A percentile compares a stretch with the other conserved stretches of the same genome.
phyloP scores from a whole-genome alignment of 2,888 invertebrate genomes.

The Argyresthia albistria region DNA sequence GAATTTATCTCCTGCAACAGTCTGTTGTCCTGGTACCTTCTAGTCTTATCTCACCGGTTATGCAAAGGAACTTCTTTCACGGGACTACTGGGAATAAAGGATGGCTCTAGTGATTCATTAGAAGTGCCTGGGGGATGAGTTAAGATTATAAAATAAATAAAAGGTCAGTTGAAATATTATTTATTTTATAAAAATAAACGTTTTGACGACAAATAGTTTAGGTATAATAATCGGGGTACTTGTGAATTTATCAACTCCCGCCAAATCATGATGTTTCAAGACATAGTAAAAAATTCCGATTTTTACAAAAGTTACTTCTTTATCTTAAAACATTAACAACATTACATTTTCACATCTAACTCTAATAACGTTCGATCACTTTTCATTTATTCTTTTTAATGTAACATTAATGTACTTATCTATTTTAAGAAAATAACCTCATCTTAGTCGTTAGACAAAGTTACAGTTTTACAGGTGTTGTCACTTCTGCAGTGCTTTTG shows the following conservation, averaged over 20 bases:
- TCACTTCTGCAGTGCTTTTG: neutral
- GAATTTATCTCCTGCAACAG: no score
- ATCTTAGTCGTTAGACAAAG: slow-evolving; percentile 10
- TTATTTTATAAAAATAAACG: slow-evolving; percentile 75
- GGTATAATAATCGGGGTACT: slow-evolving; percentile 71
- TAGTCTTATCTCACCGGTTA: no score
- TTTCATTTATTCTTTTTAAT: slow-evolving; percentile 37
- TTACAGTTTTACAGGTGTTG: no score
- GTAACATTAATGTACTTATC: slow-evolving; percentile 31
- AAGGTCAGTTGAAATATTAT: slow-evolving; percentile 55
- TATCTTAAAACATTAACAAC: slow-evolving; percentile 76
- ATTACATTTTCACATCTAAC: slow-evolving; percentile 70
- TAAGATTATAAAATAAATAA: slow-evolving; percentile 12
- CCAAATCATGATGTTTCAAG: slow-evolving; percentile 77
- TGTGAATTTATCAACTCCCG: slow-evolving; percentile 55
- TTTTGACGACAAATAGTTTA: slow-evolving; percentile 73
- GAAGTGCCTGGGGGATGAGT: no score
- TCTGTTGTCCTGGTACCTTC: no score
- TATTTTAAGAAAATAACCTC: slow-evolving; percentile 56
- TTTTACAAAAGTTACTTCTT: slow-evolving; percentile 79
- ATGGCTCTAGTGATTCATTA: no score
- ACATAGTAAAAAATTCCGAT: slow-evolving; percentile 77
- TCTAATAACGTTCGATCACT: slow-evolving; percentile 70
- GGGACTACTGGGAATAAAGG: no score
- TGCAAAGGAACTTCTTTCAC: no score